Conservation (phyloP, 2,113 vertebrate genomes). For the Cololabis saira region DNA sequence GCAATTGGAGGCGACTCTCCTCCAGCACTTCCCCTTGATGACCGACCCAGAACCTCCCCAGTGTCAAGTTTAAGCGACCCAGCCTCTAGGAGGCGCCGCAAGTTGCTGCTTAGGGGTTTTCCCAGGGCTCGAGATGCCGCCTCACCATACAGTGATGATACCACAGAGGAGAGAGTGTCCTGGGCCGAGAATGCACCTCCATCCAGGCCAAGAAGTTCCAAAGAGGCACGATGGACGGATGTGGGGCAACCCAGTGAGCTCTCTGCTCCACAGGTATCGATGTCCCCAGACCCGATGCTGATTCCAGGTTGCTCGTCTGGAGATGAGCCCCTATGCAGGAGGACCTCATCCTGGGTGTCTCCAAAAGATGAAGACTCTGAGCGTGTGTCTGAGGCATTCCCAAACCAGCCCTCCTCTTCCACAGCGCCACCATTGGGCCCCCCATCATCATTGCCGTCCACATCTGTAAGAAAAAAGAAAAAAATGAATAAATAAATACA, state of each 20-base stretch:
- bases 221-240: constrained; percentile 88
- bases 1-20: constrained; percentile 86
- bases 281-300: constrained; percentile 78
- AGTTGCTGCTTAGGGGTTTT: constrained; percentile 95
- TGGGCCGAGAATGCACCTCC: constrained; percentile 85
- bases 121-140: constrained; percentile 87
- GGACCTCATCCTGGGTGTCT: constrained; percentile 93
- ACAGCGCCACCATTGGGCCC: constrained; percentile 87
- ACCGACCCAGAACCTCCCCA: constrained; percentile 75
- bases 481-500: constrained; percentile 23
- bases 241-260: constrained; percentile 93
- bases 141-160: constrained; percentile 90
- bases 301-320: constrained; percentile 82
- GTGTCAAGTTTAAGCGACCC: constrained; percentile 91
- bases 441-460: constrained; percentile 91
- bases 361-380: constrained; percentile 97
- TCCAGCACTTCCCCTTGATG: constrained; percentile 81
- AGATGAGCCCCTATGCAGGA: constrained; percentile 80
- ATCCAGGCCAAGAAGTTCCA: constrained; percentile 89
- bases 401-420: constrained; percentile 96
- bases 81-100: constrained; percentile 93
- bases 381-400: constrained; percentile 93
- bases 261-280: constrained; percentile 89
- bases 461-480: constrained; percentile 84
- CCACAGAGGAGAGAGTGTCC: constrained; percentile 91